phyloP scores from a whole-genome alignment of 35 echinoderm and acorn worm genomes.

The Ophioderma brevispina region DNA sequence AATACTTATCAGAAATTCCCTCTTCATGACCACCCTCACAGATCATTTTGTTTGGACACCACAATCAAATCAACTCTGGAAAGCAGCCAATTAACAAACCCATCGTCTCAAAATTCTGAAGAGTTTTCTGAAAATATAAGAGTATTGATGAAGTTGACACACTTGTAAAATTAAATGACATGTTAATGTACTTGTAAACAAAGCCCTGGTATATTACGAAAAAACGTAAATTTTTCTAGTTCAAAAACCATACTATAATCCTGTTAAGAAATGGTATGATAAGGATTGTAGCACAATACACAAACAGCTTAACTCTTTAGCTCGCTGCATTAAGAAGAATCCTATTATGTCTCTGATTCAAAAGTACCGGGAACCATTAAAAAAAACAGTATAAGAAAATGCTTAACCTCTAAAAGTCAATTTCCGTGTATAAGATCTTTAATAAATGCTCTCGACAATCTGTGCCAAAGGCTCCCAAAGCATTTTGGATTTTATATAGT shows the following conservation, averaged over 20 bases:
- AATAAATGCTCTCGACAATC: background rate
- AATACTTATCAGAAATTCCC: background rate
- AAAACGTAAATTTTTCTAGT: background rate
- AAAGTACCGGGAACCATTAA: background rate
- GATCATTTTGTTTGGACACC: background rate
- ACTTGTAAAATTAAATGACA: background rate
- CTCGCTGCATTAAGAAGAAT: background rate
- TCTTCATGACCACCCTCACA: background rate
- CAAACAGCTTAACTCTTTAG: background rate
- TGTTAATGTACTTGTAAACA: background rate
- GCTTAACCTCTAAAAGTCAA: background rate
- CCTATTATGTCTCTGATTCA: background rate
- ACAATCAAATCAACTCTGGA: background rate
- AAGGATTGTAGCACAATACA: background rate
- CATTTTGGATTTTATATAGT: background rate
- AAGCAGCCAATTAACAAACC: background rate
- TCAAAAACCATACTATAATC: background rate
- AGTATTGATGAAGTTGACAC: background rate
- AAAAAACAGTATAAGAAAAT: background rate
- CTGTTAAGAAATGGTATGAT: constrained; percentile 14
- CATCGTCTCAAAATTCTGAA: background rate
- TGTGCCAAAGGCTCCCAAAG: too few relatives aligned
- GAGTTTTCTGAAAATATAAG: background rate
- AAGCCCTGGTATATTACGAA: background rate
- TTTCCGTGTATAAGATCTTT: background rate